phyloP scores from a whole-genome alignment of 2,113 vertebrate genomes.

The Hippocampus mohnikei region DNA sequence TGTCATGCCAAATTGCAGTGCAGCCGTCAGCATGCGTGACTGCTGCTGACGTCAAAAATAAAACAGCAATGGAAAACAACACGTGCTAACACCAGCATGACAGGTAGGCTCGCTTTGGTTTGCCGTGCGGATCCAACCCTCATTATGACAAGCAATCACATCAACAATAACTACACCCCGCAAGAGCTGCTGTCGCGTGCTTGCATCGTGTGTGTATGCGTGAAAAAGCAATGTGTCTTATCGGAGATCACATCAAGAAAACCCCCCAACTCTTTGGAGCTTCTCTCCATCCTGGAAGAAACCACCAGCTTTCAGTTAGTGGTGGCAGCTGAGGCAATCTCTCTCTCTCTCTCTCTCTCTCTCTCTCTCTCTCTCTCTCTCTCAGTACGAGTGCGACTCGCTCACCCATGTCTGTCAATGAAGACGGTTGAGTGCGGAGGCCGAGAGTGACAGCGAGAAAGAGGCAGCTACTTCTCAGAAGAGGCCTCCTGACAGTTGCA shows the following conservation, averaged over 20 bases:
- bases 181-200: neutral
- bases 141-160: neutral
- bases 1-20: neutral
- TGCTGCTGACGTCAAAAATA: neutral
- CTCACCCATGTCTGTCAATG: slow-evolving; percentile 21
- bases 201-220: neutral
- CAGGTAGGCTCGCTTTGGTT: neutral
- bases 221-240: slow-evolving; percentile 53
- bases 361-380: slow-evolving; percentile 8
- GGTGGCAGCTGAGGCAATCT: slow-evolving; percentile 49
- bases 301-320: slow-evolving; percentile 44
- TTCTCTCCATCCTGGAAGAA: slow-evolving; percentile 52
- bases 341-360: slow-evolving; percentile 4
- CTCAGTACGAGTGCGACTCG: slow-evolving; percentile 21
- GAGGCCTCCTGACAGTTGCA: slow-evolving; percentile 51
- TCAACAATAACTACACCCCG: neutral
- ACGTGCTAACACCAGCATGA: neutral
- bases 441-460: slow-evolving; percentile 60
- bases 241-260: slow-evolving; percentile 67
- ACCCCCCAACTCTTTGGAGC: slow-evolving; percentile 53
- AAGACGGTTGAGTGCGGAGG: slow-evolving; percentile 60
- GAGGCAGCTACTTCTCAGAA: slow-evolving; percentile 68
- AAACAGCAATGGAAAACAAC: neutral
- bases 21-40: neutral
- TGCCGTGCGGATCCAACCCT: neutral